Conservation (phyloP, 2,888 invertebrate species). For the Microctonus brassicae region DNA sequence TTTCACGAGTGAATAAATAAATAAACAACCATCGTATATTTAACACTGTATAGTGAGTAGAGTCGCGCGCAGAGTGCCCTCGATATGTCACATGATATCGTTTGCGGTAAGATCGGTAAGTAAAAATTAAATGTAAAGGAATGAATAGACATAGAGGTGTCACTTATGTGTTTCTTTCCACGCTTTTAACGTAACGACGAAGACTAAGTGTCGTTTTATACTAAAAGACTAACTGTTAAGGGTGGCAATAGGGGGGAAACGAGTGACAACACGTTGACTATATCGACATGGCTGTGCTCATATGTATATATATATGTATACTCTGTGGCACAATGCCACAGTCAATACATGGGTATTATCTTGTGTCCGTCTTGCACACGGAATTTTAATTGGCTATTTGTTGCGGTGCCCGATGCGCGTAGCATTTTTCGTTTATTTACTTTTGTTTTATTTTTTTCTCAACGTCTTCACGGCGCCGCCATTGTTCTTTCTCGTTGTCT, state of each 20-base stretch:
- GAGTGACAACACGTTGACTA: neutral
- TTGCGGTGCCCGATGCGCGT: conserved; percentile 21
- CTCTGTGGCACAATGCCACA: conserved; percentile 22
- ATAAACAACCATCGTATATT: neutral
- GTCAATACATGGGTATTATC: conserved; percentile 43
- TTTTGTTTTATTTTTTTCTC: neutral
- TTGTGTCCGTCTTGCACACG: too few relatives aligned
- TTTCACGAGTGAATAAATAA: neutral
- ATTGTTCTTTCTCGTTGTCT: neutral
- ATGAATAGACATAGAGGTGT: neutral
- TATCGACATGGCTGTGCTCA: neutral
- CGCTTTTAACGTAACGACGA: neutral
- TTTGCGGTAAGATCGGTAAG: neutral
- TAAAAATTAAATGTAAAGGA: neutral
- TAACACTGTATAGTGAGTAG: neutral
- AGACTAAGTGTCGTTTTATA: neutral
- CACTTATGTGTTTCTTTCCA: neutral
- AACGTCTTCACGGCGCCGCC: neutral
- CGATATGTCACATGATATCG: neutral
- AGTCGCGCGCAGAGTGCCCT: neutral
- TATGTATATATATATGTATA: too few relatives aligned
- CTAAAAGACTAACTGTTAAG: neutral
- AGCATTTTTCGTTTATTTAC: neutral
- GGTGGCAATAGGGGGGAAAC: neutral
- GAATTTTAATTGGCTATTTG: conserved; percentile 53